phyloP scores from a whole-genome alignment of 2,113 vertebrate genomes.

The Pelodiscus sinensis region DNA sequence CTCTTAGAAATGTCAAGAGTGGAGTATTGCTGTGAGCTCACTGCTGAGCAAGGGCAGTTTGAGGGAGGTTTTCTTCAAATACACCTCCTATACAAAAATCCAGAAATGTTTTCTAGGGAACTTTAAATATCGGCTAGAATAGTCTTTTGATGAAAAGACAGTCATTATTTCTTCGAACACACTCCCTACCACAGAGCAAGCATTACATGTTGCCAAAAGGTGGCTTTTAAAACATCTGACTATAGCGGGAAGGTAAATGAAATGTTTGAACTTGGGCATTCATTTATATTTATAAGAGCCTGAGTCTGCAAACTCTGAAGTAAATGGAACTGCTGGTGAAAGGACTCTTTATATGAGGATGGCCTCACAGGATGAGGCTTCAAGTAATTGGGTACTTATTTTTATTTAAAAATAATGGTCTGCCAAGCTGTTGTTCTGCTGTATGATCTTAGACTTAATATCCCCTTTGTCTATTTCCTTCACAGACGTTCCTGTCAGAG shows the following conservation, averaged over 20 bases:
- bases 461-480: too few relatives aligned
- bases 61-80: conserved; percentile 60
- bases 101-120: conserved; percentile 64
- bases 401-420: conserved; percentile 12
- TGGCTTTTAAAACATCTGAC: conserved; percentile 38
- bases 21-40: conserved; percentile 49
- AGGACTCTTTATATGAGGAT: conserved; percentile 12
- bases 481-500: neutral
- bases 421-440: conserved; percentile 32
- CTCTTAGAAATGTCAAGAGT: conserved; percentile 60
- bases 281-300: conserved; percentile 50
- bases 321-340: conserved; percentile 17
- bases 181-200: conserved; percentile 50
- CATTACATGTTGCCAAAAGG: conserved; percentile 47
- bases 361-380: conserved; percentile 12
- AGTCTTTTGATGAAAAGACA: conserved; percentile 59
- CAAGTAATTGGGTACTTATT: neutral
- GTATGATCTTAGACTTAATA: too few relatives aligned
- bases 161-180: conserved; percentile 63
- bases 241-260: conserved; percentile 54
- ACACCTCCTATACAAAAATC: conserved; percentile 41
- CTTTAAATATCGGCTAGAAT: conserved; percentile 63
- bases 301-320: conserved; percentile 12
- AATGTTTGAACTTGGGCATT: conserved; percentile 51
- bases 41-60: conserved; percentile 45